These are phyloP conservation scores for Amia ocellicauda DNA, from an alignment of 2,113 vertebrate species.

Conservation along the genomic window DNA sequence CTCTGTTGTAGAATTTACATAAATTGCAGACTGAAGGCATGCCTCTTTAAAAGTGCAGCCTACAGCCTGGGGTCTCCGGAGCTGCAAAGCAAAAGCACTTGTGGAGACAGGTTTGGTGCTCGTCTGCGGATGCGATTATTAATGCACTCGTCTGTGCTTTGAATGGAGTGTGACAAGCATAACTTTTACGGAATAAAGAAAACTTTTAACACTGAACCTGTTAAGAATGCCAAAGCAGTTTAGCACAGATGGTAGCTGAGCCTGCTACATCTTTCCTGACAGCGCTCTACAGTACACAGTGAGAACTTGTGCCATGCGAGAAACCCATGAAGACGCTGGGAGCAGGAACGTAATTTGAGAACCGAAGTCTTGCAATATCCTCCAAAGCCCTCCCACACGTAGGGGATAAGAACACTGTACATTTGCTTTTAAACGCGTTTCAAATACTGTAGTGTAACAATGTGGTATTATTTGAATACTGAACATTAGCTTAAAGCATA, in stretches of 20 bases:
- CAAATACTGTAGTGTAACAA: too few species aligned
- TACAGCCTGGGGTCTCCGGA: background rate
- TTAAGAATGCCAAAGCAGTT: background rate
- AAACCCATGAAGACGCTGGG: background rate
- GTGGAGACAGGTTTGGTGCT: background rate
- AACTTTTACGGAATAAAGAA: background rate
- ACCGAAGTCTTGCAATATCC: background rate
- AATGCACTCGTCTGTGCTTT: background rate
- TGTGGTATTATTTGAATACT: too few species aligned
- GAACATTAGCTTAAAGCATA: too few species aligned
- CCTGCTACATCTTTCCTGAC: background rate
- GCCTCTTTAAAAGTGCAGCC: conserved; percentile 7
- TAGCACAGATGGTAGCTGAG: background rate
- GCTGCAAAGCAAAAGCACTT: background rate
- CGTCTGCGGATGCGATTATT: conserved; percentile 3
- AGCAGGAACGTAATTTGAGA: conserved; percentile 1
- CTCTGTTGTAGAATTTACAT: conserved; percentile 13
- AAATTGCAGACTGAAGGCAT: conserved; percentile 9
- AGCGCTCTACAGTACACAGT: background rate
- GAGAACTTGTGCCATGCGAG: background rate
- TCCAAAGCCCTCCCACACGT: background rate
- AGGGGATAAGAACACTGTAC: too few species aligned
- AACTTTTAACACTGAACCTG: background rate
- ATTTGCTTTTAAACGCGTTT: too few species aligned
- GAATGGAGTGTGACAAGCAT: conserved; percentile 4